Evolutionary conservation across 2,888 invertebrate genomes (phyloP), one percentile per base, ranked within the genome.

Genomic region (Pegoplata infirma): DNA sequence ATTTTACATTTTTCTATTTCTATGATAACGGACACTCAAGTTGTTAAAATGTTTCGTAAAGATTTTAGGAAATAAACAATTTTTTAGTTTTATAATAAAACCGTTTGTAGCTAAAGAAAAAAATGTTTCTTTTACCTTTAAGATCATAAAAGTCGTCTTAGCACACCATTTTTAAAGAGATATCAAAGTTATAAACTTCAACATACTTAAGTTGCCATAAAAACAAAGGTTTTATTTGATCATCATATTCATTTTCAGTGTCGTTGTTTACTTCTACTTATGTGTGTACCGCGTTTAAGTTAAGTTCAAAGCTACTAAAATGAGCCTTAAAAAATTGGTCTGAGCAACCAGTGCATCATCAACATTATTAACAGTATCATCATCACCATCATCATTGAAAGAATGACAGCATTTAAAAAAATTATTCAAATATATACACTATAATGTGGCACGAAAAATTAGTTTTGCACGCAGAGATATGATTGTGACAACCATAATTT

Each of bases 151-250:
- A 67, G 78, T 71, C 69, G 40, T 51, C 66, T 75, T 67, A 63
- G 66, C 69, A 51, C 46, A 46, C 25, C 58, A 68, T 78, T 74
- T 55, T 28, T 67, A 66, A 71, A 75, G 63, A 79, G 55, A 72
- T 81, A 74, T 78, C 78, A 76, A 67, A 49, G 74, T 71, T 76
- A 77, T 79, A 80, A 78, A 73, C 72, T 75, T 72, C 49, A 63
- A 69, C 80, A 80, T 80, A 80, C 79, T 75, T 79, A 82, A 81
- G 77, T 84, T 84, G 83, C 85, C 84, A 87, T 86, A 85, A 87
- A 75, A 87, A 83, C 82, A 82, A 86, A 83, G 85, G 84, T 86
- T 86, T 86, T 86, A 86, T 86, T 84, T 84, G 82, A 80, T 81
- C 79, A 76, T 82, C 83, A 80, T 78, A 80, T 67, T 25, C 76